Base-by-base conservation (phyloP, 2,113 vertebrate species). In the Paradisaea rubra region DNA sequence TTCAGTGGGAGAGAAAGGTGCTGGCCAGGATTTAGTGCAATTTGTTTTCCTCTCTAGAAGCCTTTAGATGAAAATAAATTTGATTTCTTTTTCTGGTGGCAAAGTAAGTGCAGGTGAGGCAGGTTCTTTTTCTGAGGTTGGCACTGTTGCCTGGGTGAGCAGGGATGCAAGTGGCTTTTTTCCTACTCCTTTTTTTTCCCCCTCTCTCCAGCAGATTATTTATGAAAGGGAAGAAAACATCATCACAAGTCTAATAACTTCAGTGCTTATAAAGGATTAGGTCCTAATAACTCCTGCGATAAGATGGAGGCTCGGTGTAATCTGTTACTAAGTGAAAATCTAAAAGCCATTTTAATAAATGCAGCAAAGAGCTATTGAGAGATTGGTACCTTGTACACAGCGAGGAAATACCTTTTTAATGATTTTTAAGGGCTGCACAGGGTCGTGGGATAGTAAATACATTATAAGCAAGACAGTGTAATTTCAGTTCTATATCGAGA, bases 171-270 rank as follows among this genome's bases (percentile, higher is more conserved):
- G 22, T 78, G 31, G 13, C 13, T 47, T 82, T 69, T 23, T 15
- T 5, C 8, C 5, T 13, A 5, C 1, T 7, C 2, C 12, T 10
- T 11, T 20, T 28, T 16, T 17, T 22, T 35, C 10, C 9, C 10
- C 1, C 1, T 1, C 2, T 25, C 20, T 15, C 16, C 45, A 45
- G 23, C 60, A 88, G 53, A 81, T 93, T 90, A 90, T 88, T 93
- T 94, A 73, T 37, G 21, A 76, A 68, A 66, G n/a, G 80, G 65
- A 73, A 86, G 81, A 72, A 92, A 88, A 91, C 86, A 94, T 66
- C 93, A 74, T 95, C 88, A 68, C 76, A 95, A 88, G 82, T 78
- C 60, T 94, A 90, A 81, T 95, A 94, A 90, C 88, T 93, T 86
- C 5, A 76, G 80, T 84, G 72, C 86, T 95, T 93, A 64, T 71